Evolutionary conservation across 1,140 invertebrate genomes (phyloP), one percentile per base, ranked within the genome.

Genomic region (Ceratoteleas bidentatus): DNA sequence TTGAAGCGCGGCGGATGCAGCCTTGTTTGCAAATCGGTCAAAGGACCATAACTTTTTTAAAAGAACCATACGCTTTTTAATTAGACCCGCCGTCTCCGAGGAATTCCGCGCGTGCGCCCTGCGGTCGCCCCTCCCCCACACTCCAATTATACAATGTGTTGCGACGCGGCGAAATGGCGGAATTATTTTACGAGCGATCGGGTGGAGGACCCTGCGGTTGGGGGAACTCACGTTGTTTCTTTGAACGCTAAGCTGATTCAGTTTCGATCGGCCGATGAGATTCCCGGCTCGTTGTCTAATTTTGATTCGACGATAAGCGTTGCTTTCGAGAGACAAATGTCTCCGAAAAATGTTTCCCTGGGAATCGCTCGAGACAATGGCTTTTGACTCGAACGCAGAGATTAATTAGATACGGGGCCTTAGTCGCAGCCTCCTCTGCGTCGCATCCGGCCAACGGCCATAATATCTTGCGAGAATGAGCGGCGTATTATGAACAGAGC

Each of bases 21-120:
- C 68, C 84, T 86, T 89, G 82, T 88, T 89, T 88, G 86, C 85
- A 86, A 89, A 88, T 88, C 85, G 87, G 69, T 84, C 82, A 88
- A 88, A 87, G 85, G 78, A 87, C 80, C 81, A 83, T 74, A 75
- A 83, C 83, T 81, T 87, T 87, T 84, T 85, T 87, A 81, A 86
- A 60, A 72, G 64, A 62, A 81, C 68, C 82, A 85, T 87, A 85
- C 84, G 84, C 78, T 87, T 87, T 88, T 89, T 89, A 87, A 88
- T 89, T 88, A 86, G 83, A 84, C 78, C 74, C 58, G 65, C 58
- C 65, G 61, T 85, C 77, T 85, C 69, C 56, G 64, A 84, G 73
- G 73, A 84, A 61, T 78, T 53, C 50, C 54, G 16, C 54, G 45
- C 52, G 45, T 40, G 15, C 40, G 38, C 60, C 38, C 68, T 69